These are phyloP conservation scores for Zygaena filipendulae DNA, from an alignment of 2,888 invertebrate species.

Conservation along the genomic window DNA sequence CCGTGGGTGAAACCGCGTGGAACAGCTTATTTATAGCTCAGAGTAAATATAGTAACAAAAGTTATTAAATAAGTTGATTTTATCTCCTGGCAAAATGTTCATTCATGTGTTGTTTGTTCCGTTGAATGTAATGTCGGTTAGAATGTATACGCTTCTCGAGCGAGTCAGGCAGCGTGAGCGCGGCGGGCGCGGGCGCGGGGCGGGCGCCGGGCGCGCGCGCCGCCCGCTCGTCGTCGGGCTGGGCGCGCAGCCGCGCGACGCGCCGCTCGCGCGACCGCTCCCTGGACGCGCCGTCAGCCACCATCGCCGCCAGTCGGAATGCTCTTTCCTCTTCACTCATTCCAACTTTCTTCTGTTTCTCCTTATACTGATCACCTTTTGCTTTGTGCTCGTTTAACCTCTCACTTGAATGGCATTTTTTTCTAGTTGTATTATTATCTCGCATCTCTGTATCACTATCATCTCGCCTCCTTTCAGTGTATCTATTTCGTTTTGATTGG, in stretches of 20 bases:
- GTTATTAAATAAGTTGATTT: constrained; percentile 4
- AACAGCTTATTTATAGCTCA: too few species aligned
- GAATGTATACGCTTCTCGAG: constrained; percentile 88
- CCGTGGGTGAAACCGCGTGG: too few species aligned
- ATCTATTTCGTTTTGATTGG: constrained; percentile 16
- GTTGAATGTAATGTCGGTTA: constrained; percentile 90
- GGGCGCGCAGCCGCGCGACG: constrained; percentile 73
- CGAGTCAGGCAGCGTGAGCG: constrained; percentile 69
- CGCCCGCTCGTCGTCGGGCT: constrained; percentile 78
- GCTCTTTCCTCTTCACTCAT: constrained; percentile 64
- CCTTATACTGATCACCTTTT: constrained; percentile 32
- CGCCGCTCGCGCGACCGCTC: constrained; percentile 74
- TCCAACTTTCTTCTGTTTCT: constrained; percentile 38
- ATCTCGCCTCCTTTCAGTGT: too few species aligned
- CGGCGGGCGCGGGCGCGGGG: constrained; percentile 74
- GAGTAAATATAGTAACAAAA: too few species aligned
- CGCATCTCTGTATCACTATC: constrained; percentile 9
- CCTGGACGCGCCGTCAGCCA: constrained; percentile 78
- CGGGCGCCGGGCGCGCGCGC: constrained; percentile 74
- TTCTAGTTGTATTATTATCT: constrained; percentile 1
- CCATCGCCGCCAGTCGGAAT: constrained; percentile 78
- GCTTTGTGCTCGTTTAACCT: neutral
- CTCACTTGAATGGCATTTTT: constrained; percentile 1
- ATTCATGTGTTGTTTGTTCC: constrained; percentile 83
- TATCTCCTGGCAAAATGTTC: constrained; percentile 82